Evolutionary conservation across 2,113 vertebrate genomes (phyloP).

Genomic region (Camelus bactrianus): DNA sequence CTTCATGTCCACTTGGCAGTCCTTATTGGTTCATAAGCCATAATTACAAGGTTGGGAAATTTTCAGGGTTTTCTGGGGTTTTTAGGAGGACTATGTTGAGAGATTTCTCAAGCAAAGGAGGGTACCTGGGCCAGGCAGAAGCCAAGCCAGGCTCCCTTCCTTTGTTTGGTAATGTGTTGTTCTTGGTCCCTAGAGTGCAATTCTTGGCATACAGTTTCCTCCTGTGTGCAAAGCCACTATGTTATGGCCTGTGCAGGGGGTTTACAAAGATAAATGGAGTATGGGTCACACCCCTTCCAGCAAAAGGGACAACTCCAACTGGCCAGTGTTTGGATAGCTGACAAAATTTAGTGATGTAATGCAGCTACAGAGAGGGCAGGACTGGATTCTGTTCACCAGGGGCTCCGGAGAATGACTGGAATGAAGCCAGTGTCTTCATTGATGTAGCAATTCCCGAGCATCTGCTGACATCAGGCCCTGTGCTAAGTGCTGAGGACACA

Average conservation of each 20-base stretch:
- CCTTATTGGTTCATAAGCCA: neutral
- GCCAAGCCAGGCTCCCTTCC: neutral
- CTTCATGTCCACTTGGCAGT: neutral
- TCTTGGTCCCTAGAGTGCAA: neutral
- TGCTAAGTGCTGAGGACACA: neutral
- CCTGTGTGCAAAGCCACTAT: neutral
- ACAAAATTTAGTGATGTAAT: neutral
- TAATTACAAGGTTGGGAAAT: neutral
- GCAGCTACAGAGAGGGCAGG: neutral
- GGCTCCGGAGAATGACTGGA: neutral
- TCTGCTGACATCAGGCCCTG: neutral
- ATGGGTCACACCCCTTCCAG: neutral
- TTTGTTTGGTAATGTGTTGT: neutral
- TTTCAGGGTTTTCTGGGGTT: neutral
- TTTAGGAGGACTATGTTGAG: neutral
- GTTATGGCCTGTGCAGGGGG: neutral
- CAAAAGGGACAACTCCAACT: neutral
- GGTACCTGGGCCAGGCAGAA: neutral
- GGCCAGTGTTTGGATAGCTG: neutral
- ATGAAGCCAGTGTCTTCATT: neutral
- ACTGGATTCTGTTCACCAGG: neutral
- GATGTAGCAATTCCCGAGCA: neutral
- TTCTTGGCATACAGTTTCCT: neutral
- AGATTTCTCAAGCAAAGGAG: neutral
- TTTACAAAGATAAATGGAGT: neutral